A percentile compares a stretch with the other conserved stretches of the same genome.
phyloP scores from a whole-genome alignment of 2,888 invertebrate genomes.

The Notodonta dromedarius region DNA sequence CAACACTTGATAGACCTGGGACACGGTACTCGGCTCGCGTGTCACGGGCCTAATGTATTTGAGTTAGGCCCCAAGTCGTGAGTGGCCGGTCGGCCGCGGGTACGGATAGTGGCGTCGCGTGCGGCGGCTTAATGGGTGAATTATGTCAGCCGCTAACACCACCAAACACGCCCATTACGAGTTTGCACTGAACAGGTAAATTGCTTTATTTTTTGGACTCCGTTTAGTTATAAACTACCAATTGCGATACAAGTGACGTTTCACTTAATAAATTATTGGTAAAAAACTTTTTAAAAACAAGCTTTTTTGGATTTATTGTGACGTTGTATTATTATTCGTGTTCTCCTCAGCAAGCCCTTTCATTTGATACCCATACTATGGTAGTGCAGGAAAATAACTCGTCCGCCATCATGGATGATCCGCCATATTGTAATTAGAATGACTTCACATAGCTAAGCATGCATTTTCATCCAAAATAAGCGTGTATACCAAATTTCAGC shows the following conservation, averaged over 20 bases:
- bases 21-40: conserved; percentile 6
- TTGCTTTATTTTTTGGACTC: conserved; percentile 14
- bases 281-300: too few species aligned
- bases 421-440: too few species aligned
- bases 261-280: background rate
- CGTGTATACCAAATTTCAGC: too few species aligned
- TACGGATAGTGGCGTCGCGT: conserved; percentile 22
- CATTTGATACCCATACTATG: too few species aligned
- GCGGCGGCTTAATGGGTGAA: conserved; percentile 28
- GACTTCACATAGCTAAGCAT: too few species aligned
- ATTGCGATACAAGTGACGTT: background rate
- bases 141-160: conserved; percentile 28
- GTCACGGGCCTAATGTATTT: conserved; percentile 1
- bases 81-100: background rate
- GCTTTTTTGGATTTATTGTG: too few species aligned
- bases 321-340: too few species aligned
- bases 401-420: too few species aligned
- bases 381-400: too few species aligned
- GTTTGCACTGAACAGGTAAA: conserved; percentile 20
- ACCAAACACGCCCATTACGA: background rate
- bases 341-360: too few species aligned
- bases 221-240: background rate
- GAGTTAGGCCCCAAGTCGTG: background rate
- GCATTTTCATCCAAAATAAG: too few species aligned
- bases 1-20: conserved; percentile 1